phyloP scores from a whole-genome alignment of 1,140 invertebrate genomes.

The Trichonephila clavipes region DNA sequence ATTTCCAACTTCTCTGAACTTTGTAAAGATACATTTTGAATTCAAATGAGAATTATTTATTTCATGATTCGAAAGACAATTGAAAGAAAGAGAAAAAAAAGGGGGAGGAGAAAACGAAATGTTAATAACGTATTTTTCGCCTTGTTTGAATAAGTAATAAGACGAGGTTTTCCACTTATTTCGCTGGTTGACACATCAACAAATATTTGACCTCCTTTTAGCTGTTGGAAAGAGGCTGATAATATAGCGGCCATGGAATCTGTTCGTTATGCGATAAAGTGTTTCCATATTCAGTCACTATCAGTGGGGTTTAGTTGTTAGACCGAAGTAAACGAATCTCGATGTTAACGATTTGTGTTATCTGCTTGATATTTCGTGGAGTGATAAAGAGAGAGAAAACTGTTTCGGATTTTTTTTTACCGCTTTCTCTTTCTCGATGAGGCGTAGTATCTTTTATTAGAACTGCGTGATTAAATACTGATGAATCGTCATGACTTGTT shows the following conservation, averaged over 20 bases:
- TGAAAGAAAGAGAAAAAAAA: no score
- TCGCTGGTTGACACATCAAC: slow-evolving; percentile 12
- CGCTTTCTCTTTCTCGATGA: no score
- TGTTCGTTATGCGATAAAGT: not conserved
- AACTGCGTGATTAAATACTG: no score
- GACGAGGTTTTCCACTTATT: not conserved
- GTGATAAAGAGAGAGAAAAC: not conserved
- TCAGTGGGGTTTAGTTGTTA: not conserved
- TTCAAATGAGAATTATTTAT: no score
- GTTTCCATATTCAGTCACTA: not conserved
- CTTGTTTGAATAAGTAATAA: not conserved
- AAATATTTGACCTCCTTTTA: slow-evolving; percentile 20
- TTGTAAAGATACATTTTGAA: no score
- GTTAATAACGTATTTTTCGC: no score
- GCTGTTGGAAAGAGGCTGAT: not conserved
- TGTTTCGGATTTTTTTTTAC: not conserved
- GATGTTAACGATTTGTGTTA: slow-evolving; percentile 31
- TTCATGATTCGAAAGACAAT: no score
- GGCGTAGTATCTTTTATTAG: no score
- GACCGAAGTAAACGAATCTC: not conserved
- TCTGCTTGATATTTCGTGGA: not conserved
- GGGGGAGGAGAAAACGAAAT: no score
- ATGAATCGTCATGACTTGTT: no score
- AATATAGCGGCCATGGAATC: not conserved
- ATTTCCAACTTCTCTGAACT: no score